Evolutionary conservation across 2,888 invertebrate genomes (phyloP).

Genomic region (Stenoptilia bipunctidactyla): DNA sequence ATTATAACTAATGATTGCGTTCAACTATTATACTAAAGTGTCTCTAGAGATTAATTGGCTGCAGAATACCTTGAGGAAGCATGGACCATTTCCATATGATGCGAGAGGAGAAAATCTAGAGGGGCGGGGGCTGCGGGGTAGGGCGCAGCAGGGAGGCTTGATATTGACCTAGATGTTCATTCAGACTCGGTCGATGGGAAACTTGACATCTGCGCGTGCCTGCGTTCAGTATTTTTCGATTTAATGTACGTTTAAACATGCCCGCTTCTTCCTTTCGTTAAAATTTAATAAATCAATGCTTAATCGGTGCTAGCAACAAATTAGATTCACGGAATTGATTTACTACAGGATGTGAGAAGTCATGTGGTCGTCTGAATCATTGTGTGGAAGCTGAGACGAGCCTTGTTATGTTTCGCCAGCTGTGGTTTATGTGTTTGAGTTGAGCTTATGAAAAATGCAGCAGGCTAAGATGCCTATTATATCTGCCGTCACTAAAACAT

Average conservation of each 20-base stretch:
- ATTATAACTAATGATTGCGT: no score
- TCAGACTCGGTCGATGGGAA: slow-evolving; percentile 71
- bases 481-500: slow-evolving; percentile 36
- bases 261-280: slow-evolving; percentile 25
- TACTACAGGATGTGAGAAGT: slow-evolving; percentile 34
- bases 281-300: background rate
- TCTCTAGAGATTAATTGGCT: no score
- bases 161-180: slow-evolving; percentile 72
- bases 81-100: slow-evolving; percentile 38
- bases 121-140: slow-evolving; percentile 33
- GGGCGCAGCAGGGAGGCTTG: slow-evolving; percentile 49
- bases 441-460: slow-evolving; percentile 27
- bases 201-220: slow-evolving; percentile 69
- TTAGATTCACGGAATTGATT: no score
- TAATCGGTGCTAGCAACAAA: background rate
- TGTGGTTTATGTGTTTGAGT: slow-evolving; percentile 27
- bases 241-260: slow-evolving; percentile 39
- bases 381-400: background rate
- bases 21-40: no score
- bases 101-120: slow-evolving; percentile 41
- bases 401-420: slow-evolving; percentile 23
- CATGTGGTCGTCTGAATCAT: slow-evolving; percentile 25
- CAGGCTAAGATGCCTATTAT: slow-evolving; percentile 17
- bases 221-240: slow-evolving; percentile 57
- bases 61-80: background rate